Evolutionary conservation across 2,888 invertebrate species (phyloP), one percentile per base, ranked within the genome.

Genomic region (Cantharis rufa): DNA sequence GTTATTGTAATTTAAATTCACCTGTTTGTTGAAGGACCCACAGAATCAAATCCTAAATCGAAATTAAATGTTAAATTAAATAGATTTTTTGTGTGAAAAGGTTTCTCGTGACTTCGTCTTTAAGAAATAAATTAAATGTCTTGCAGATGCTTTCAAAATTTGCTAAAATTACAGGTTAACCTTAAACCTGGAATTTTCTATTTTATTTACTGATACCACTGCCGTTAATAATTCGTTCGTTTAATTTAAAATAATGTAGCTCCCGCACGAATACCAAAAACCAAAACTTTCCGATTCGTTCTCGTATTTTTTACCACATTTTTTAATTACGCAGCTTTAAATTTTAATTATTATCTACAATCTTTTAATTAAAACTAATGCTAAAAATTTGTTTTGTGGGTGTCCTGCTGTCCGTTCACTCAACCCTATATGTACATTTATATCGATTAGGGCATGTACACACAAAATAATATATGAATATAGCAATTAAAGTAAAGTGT

Each of bases 281-380:
- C 48, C 7, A n/a, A n/a, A 48, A 48, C 48, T 48, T 9, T 48
- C n/a, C 1, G 48, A 48, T 48, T 48, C n/a, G n/a, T 48, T 48
- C 48, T 48, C n/a, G 48, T 48, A 48, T n/a, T 48, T 48, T 48
- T 48, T n/a, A 48, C 48, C 48, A 48, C 48, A 66, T 66, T 66
- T 66, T 66, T 66, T n/a, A 66, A 66, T 66, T 21, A 21, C 11
- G 21, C 18, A 66, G 64, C 21, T 21, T 66, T 66, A 66, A 66
- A 66, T 66, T 66, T 63, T 66, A 18, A 24, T 66, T 24, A 66
- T 66, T 66, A 66, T 66, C 64, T 66, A 66, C 21, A 66, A 66
- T 66, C 64, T 66, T 66, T 66, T 66, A 66, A 66, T 66, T 66
- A 66, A 16, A 66, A 66, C 64, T 66, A 66, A 66, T 66, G 64